phyloP scores from a whole-genome alignment of 2,797 vertebrate genomes.

The Telmatherina bonti region DNA sequence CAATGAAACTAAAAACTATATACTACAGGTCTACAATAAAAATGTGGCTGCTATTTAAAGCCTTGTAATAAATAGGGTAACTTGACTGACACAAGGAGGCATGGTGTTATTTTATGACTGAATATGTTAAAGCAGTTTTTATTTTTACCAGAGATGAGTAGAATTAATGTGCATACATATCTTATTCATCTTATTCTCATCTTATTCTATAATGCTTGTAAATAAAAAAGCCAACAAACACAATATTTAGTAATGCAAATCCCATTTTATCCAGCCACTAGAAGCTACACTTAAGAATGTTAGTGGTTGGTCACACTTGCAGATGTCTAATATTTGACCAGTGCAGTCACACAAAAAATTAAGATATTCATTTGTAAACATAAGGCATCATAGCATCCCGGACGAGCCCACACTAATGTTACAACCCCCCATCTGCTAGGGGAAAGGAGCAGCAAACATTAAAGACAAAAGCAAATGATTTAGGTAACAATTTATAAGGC shows the following conservation, averaged over 20 bases:
- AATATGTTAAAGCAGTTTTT: not conserved
- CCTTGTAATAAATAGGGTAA: not conserved
- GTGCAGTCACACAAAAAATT: no score
- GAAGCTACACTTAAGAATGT: not conserved
- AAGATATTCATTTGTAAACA: no score
- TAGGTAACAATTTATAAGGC: no score
- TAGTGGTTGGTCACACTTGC: no score
- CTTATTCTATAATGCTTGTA: not conserved
- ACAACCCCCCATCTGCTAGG: no score
- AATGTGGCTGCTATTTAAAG: slow-evolving; percentile 46
- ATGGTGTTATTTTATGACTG: slow-evolving; percentile 14
- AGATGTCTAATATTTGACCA: no score
- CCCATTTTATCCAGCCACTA: not conserved
- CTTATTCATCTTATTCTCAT: not conserved
- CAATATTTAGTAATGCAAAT: no score
- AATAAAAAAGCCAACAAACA: no score
- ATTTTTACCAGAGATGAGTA: not conserved
- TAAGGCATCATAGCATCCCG: no score
- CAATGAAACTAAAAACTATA: slow-evolving; percentile 52
- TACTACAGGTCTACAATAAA: slow-evolving; percentile 28
- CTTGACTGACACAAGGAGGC: slow-evolving; percentile 13
- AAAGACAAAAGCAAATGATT: no score
- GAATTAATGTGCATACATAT: not conserved
- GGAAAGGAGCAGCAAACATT: no score
- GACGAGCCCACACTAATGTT: no score